phyloP scores from a whole-genome alignment of 1,140 invertebrate species.

The Anastatus disparis region DNA sequence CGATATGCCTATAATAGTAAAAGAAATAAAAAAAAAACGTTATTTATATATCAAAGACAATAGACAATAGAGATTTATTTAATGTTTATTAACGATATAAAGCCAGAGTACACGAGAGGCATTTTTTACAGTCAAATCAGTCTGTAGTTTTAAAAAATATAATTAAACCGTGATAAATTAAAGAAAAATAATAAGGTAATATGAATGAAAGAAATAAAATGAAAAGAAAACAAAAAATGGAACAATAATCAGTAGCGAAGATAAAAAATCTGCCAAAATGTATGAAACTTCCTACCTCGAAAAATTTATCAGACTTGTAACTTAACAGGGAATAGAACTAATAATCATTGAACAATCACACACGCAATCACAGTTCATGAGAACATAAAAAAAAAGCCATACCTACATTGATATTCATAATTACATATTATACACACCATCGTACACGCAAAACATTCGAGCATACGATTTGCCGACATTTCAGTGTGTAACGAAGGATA shows the following conservation, averaged over 20 bases:
- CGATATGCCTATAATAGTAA: constrained; percentile 51
- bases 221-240: neutral
- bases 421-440: neutral
- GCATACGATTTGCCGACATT: neutral
- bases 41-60: constrained; percentile 58
- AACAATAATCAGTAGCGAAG: constrained; percentile 15
- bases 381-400: too few relatives aligned
- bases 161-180: constrained; percentile 18
- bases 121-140: constrained; percentile 35
- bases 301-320: constrained; percentile 47
- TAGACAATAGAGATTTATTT: constrained; percentile 60
- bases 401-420: constrained; percentile 15
- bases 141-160: constrained; percentile 18
- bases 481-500: neutral
- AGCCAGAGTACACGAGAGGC: constrained; percentile 16
- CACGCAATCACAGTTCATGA: too few relatives aligned
- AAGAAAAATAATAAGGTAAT: constrained; percentile 7
- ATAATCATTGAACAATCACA: constrained; percentile 31
- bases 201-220: constrained; percentile 6
- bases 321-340: constrained; percentile 42
- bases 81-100: constrained; percentile 49
- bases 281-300: constrained; percentile 62
- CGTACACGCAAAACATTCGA: neutral
- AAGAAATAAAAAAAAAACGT: constrained; percentile 19
- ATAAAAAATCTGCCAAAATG: constrained; percentile 51